phyloP scores from a whole-genome alignment of 2,888 invertebrate genomes.

The Ophioninae sp. region DNA sequence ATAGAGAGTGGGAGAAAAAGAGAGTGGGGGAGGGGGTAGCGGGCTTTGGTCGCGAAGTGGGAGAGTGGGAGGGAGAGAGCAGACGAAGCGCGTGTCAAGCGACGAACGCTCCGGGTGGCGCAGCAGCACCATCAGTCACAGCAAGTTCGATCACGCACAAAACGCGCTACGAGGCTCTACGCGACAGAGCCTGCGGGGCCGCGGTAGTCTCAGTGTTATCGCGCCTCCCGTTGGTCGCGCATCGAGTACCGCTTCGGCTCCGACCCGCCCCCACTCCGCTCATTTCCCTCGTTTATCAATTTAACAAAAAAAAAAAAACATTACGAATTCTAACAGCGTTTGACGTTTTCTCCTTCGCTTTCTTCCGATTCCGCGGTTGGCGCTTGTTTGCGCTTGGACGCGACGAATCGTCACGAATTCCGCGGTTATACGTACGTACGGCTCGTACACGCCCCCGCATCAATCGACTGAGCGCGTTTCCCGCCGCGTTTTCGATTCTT shows the following conservation, averaged over 20 bases:
- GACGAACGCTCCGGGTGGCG: constrained; percentile 60
- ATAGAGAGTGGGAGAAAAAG: not conserved
- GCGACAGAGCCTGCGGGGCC: constrained; percentile 27
- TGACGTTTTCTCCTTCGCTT: too few relatives aligned
- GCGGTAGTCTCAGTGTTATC: constrained; percentile 50
- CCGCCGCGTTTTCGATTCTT: not conserved
- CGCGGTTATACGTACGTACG: not conserved
- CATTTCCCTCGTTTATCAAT: not conserved
- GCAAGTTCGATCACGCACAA: constrained; percentile 59
- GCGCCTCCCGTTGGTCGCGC: constrained; percentile 52
- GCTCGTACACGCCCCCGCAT: not conserved
- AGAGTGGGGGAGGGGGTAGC: not conserved
- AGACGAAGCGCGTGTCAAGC: constrained; percentile 51
- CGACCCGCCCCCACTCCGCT: not conserved
- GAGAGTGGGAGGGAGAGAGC: not conserved
- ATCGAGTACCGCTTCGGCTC: constrained; percentile 9
- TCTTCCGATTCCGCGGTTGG: not conserved
- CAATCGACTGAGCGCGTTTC: not conserved
- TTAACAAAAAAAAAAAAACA: not conserved
- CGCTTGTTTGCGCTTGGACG: not conserved
- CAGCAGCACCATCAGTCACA: constrained; percentile 42
- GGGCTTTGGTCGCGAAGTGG: constrained; percentile 14
- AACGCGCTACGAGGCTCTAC: constrained; percentile 21
- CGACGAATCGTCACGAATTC: not conserved
- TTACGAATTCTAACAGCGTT: not conserved